These are phyloP conservation scores for Zosterops japonicus DNA, from an alignment of 2,113 vertebrate genomes.

Conservation along the genomic window DNA sequence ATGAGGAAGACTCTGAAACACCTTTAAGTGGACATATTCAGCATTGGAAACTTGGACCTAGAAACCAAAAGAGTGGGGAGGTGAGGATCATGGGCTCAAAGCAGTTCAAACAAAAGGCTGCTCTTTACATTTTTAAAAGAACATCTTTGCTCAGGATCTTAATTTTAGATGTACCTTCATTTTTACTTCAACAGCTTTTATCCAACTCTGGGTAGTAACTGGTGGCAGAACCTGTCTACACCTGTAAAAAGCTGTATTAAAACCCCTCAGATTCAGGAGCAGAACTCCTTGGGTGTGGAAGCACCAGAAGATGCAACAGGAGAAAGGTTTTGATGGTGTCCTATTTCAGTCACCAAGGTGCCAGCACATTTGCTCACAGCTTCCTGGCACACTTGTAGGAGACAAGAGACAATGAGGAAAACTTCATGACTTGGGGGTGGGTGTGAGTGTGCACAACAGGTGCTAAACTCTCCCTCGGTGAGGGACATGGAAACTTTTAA, in stretches of 20 bases:
- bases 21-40: slow-evolving; percentile 55
- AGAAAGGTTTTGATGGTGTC: neutral
- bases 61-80: neutral
- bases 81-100: neutral
- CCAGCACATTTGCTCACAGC: neutral
- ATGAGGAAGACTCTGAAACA: slow-evolving; percentile 56
- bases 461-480: neutral
- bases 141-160: neutral
- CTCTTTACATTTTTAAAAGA: neutral
- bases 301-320: neutral
- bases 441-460: neutral
- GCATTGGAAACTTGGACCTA: slow-evolving; percentile 65
- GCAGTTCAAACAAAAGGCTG: neutral
- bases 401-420: neutral
- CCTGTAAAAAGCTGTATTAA: neutral
- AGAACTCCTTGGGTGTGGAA: neutral
- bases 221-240: neutral
- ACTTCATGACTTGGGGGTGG: neutral
- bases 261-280: neutral
- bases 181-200: neutral
- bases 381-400: neutral
- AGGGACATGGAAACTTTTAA: neutral
- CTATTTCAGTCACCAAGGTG: neutral
- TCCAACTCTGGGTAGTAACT: neutral
- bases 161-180: neutral